Evolutionary conservation across 2,888 invertebrate species (phyloP), one percentile per base, ranked within the genome.

Genomic region (Girardia tigrina): DNA sequence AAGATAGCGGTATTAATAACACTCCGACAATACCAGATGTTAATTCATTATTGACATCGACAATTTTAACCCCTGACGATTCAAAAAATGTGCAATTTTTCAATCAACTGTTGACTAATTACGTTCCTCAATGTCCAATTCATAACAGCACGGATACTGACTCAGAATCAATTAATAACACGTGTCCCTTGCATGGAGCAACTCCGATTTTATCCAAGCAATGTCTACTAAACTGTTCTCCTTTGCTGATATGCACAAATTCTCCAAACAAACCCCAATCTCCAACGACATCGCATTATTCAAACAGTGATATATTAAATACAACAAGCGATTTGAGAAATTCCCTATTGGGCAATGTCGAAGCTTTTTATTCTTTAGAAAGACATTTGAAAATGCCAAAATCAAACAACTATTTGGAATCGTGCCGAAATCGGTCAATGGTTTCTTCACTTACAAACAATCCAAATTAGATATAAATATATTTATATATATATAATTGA

Each of bases 241-340:
- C 56, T 6, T 12, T 56, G 4, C n/a, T 56, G 4, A 56, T 56
- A 4, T 56, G 56, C 23, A 56, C 56, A 56, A 56, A 56, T n/a
- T 56, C 56, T 16, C 8, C n/a, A 56, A 56, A 56, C n/a, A 56
- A 56, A 56, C n/a, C 56, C n/a, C 56, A 56, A 56, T 56, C 56
- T 8, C 56, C 56, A 56, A 20, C 56, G 6, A 23, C 56, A 56
- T 56, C 56, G 2, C 56, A 56, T 56, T 56, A 56, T n/a, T 56
- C 56, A 4, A 56, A 56, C 23, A 20, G 56, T 16, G 56, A 56
- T 8, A 56, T 56, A 20, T n/a, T 56, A 16, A 56, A 56, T n/a
- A 6, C 56, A 12, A 56, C 56, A 56, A 56, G 23, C n/a, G 56
- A 56, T n/a, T n/a, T 56, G 2, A 56, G 56, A 56, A 56, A 56